Percentiles rank a stretch among this genome's conserved stretches.
Evolutionary conservation across 1,140 invertebrate genomes (phyloP).

Genomic region (Leptinotarsa lineolata): DNA sequence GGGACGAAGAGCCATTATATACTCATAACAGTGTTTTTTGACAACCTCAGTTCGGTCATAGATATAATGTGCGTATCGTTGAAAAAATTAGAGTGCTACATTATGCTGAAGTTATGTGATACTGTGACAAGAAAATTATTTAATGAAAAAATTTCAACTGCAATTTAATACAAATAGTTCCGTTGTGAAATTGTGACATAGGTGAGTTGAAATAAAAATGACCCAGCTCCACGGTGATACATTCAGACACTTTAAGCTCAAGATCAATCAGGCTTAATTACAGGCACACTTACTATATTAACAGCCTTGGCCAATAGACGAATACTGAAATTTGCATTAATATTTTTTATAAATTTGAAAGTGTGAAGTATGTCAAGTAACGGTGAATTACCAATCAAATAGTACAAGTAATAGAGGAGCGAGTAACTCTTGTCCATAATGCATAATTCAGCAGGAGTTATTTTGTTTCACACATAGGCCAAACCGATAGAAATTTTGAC

Average conservation of each 20-base stretch:
- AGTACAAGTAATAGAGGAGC: no score
- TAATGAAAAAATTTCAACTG: background rate
- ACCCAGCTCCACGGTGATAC: no score
- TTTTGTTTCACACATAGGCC: no score
- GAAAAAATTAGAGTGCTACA: constrained; percentile 39
- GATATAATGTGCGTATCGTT: constrained; percentile 29
- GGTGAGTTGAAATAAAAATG: no score
- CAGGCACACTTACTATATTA: background rate
- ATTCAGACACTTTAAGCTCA: background rate
- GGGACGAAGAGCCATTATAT: background rate
- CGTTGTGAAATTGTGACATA: background rate
- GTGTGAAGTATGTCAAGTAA: background rate
- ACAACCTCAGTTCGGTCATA: background rate
- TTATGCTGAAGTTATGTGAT: constrained; percentile 38
- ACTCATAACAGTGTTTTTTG: background rate
- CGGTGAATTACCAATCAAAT: background rate
- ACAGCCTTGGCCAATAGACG: background rate
- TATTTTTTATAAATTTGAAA: background rate
- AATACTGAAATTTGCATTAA: background rate
- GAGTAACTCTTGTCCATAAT: no score
- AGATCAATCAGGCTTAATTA: background rate
- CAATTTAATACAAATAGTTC: background rate
- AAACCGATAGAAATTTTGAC: no score
- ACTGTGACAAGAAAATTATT: background rate
- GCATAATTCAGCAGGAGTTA: no score